Evolutionary conservation across 2,113 vertebrate genomes (phyloP).

Genomic region (Varanus salvator): DNA sequence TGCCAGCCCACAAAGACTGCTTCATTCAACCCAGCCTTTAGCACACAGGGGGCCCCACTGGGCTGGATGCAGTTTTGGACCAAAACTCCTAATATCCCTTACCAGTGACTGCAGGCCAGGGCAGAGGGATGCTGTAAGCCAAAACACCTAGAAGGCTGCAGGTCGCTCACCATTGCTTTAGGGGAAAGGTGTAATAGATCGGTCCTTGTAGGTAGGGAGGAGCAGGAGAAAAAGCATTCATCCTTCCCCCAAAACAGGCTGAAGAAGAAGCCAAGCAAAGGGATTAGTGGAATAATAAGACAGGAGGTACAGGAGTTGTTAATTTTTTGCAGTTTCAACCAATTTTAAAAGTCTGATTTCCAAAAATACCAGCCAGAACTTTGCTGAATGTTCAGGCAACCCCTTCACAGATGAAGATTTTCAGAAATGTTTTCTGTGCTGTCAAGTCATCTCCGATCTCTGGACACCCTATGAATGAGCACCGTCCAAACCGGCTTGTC

Average conservation of each 20-base stretch:
- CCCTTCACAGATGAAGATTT: constrained; percentile 26
- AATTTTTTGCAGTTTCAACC: neutral
- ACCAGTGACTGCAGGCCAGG: no score
- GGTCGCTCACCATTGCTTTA: neutral
- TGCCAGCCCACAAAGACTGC: no score
- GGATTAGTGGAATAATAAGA: neutral
- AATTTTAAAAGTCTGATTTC: neutral
- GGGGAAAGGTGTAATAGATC: neutral
- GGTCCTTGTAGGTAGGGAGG: neutral
- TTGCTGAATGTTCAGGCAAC: neutral
- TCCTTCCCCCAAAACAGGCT: neutral
- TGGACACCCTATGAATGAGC: no score
- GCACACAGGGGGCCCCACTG: no score
- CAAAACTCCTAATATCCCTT: no score
- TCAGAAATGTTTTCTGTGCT: neutral
- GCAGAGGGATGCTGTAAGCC: no score
- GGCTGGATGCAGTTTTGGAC: no score
- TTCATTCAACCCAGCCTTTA: no score
- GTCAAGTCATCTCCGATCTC: no score
- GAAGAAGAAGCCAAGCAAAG: neutral
- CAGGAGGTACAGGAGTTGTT: neutral
- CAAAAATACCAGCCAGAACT: neutral
- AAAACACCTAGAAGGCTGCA: neutral
- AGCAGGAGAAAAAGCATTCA: neutral
- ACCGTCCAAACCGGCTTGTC: no score